Evolutionary conservation across 2,113 vertebrate genomes (phyloP).

Genomic region (Mirza zaza): DNA sequence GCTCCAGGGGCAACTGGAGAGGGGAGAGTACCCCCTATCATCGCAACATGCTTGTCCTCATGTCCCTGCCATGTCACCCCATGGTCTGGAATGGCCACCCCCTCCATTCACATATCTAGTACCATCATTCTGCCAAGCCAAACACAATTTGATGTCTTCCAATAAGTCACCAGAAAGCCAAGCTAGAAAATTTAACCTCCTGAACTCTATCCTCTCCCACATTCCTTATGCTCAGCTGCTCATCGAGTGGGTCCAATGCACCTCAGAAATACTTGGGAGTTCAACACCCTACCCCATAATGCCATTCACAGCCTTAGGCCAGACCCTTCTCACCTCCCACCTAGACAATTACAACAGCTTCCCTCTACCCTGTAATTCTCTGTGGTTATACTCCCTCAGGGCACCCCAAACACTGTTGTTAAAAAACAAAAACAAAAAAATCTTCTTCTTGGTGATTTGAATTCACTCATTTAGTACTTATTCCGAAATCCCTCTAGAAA

Average conservation of each 20-base stretch:
- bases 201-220: accelerated
- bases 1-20: accelerated
- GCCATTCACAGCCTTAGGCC: accelerated
- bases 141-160: neutral
- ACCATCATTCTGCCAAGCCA: neutral
- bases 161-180: neutral
- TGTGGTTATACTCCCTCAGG: neutral
- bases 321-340: neutral
- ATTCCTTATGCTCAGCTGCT: neutral
- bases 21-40: accelerated
- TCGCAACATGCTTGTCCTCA: accelerated
- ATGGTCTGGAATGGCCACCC: neutral
- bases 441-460: neutral
- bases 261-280: neutral
- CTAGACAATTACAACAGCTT: accelerated
- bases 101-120: accelerated
- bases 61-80: accelerated
- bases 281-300: accelerated
- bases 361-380: neutral
- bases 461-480: neutral
- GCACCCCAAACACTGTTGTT: neutral
- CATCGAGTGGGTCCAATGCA: neutral
- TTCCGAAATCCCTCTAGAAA: neutral
- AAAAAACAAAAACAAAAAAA: neutral
- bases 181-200: no score